A percentile compares a stretch with the other conserved stretches of the same genome.
phyloP scores from a whole-genome alignment of 1,140 invertebrate genomes.

The Nasonia longicornis region DNA sequence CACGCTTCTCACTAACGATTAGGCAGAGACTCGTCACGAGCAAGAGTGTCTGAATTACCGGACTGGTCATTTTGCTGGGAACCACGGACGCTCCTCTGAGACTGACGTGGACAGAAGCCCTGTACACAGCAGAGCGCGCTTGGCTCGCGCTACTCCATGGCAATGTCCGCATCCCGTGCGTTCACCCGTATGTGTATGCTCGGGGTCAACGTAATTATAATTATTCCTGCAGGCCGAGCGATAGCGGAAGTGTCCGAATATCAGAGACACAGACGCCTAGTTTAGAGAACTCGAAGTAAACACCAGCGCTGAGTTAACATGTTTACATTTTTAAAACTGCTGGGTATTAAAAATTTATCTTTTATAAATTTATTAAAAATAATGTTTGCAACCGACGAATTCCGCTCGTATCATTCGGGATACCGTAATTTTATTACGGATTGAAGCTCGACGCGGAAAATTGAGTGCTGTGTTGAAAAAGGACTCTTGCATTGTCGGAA shows the following conservation, averaged over 20 bases:
- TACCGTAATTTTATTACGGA: not conserved
- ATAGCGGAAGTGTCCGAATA: slow-evolving; percentile 12
- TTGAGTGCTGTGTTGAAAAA: no score
- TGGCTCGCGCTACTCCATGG: not conserved
- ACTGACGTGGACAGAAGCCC: slow-evolving; percentile 29
- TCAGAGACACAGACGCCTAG: not conserved
- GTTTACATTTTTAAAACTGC: no score
- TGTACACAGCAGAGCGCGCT: not conserved
- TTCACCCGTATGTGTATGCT: not conserved
- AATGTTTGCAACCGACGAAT: not conserved
- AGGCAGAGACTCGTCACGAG: slow-evolving; percentile 4
- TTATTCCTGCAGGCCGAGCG: slow-evolving; percentile 18
- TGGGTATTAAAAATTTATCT: no score
- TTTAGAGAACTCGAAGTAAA: no score
- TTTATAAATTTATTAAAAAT: not conserved
- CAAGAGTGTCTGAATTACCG: slow-evolving; percentile 35
- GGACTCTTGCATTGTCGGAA: no score
- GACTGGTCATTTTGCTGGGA: slow-evolving; percentile 20
- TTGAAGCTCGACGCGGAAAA: no score
- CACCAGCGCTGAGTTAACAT: no score
- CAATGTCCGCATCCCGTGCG: not conserved
- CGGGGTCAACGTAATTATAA: slow-evolving; percentile 31
- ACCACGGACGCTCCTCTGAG: slow-evolving; percentile 33
- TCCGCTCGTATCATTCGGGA: no score
- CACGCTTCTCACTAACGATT: not conserved